Conservation (phyloP, 2,113 vertebrate species). For the Cygnus buccinator region DNA sequence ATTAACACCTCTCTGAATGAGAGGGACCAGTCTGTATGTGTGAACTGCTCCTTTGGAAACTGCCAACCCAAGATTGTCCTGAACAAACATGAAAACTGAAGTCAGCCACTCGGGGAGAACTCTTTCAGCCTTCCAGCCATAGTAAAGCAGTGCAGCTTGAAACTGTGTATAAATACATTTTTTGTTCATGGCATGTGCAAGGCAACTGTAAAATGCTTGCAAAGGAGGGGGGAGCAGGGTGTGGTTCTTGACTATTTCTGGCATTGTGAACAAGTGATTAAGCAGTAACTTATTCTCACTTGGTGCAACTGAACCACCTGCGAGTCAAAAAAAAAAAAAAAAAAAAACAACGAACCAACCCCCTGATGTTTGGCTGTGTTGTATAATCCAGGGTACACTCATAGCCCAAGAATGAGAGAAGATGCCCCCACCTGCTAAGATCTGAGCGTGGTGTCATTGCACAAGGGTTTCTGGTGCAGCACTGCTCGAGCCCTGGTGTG, state of each 20-base stretch:
- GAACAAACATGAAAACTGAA: background rate
- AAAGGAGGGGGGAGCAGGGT: background rate
- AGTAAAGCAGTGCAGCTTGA: background rate
- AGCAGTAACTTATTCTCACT: background rate
- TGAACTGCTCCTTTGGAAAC: background rate
- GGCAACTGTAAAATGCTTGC: background rate
- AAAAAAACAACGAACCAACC: background rate
- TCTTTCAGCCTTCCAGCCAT: background rate
- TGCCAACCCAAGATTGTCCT: background rate
- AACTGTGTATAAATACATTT: background rate
- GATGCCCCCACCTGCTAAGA: background rate
- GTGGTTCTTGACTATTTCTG: background rate
- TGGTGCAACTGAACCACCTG: background rate
- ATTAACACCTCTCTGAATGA: background rate
- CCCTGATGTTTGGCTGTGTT: background rate
- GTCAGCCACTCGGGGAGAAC: fast-evolving
- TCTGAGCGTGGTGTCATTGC: background rate
- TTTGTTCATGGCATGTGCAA: background rate
- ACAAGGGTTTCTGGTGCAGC: no score
- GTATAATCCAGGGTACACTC: background rate
- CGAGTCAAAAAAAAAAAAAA: background rate
- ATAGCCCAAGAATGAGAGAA: background rate
- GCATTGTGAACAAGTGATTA: background rate
- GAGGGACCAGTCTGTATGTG: background rate
- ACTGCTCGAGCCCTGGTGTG: background rate